Evolutionary conservation across 2,113 vertebrate genomes (phyloP).

Genomic region (Equus przewalskii): DNA sequence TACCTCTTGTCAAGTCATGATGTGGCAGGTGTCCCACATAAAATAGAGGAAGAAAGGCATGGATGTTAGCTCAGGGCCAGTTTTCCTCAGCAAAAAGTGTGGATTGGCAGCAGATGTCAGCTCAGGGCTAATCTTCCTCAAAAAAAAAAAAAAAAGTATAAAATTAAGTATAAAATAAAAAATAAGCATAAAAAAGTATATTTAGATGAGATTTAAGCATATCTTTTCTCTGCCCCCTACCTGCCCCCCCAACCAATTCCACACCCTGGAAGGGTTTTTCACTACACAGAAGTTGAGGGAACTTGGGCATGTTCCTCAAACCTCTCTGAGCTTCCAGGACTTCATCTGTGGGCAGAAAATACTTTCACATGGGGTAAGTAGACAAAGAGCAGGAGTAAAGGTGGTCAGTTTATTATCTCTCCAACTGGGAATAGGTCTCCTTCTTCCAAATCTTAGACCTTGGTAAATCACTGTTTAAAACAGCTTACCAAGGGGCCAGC

Average conservation of each 20-base stretch:
- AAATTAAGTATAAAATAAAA: not conserved
- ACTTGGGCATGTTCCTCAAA: not conserved
- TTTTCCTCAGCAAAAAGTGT: no score
- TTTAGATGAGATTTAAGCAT: not conserved
- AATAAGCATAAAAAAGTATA: no score
- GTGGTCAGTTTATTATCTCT: not conserved
- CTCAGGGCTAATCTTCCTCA: no score
- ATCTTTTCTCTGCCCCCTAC: not conserved
- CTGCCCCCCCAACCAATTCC: not conserved
- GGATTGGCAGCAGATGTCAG: no score
- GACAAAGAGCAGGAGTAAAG: not conserved
- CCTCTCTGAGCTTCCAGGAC: not conserved
- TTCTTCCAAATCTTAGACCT: not conserved
- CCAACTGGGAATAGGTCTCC: not conserved
- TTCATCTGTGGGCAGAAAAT: not conserved
- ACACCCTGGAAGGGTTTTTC: not conserved
- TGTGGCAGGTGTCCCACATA: no score
- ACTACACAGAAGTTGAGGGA: not conserved
- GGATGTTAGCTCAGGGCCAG: no score
- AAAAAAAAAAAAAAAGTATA: not conserved
- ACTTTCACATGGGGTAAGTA: not conserved
- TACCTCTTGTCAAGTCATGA: no score
- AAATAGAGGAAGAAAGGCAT: no score
- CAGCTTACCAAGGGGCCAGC: not conserved
- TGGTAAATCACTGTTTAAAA: not conserved